phyloP scores from a whole-genome alignment of 2,113 vertebrate species.

The Mungos mungo region DNA sequence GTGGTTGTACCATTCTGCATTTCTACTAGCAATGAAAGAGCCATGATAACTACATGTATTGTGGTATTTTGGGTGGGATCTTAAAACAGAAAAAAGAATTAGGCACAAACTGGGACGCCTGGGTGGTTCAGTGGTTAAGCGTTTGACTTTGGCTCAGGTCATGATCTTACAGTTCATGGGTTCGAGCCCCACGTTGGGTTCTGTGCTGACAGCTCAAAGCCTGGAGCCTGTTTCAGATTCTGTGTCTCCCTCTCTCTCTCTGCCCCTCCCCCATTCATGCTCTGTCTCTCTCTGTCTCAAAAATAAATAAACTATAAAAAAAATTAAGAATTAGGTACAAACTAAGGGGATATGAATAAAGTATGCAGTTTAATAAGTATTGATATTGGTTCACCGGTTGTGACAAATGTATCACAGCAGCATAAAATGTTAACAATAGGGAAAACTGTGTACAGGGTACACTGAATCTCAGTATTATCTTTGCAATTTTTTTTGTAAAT shows the following conservation, averaged over 20 bases:
- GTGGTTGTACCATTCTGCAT: neutral
- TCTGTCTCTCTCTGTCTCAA: too few species aligned
- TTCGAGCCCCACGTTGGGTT: too few species aligned
- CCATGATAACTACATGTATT: neutral
- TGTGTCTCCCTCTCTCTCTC: too few species aligned
- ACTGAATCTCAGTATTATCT: neutral
- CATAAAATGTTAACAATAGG: neutral
- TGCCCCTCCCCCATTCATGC: too few species aligned
- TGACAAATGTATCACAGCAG: neutral
- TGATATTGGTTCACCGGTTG: neutral
- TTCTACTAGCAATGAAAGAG: neutral
- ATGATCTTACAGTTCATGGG: too few species aligned
- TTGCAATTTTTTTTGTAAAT: neutral
- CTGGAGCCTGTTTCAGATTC: too few species aligned
- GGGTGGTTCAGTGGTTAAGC: too few species aligned
- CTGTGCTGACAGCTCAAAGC: too few species aligned
- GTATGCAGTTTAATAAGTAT: neutral
- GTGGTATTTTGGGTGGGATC: neutral
- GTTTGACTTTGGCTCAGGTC: too few species aligned
- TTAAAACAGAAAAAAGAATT: neutral
- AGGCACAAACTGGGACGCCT: neutral
- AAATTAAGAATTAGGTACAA: neutral
- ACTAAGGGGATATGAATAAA: conserved; percentile 2
- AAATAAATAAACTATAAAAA: too few species aligned
- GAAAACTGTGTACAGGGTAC: neutral